These are phyloP conservation scores for Cliona cf. orientalis DNA, from an alignment of 37 sponge, comb jelly and placozoan species.

Conservation along the genomic window DNA sequence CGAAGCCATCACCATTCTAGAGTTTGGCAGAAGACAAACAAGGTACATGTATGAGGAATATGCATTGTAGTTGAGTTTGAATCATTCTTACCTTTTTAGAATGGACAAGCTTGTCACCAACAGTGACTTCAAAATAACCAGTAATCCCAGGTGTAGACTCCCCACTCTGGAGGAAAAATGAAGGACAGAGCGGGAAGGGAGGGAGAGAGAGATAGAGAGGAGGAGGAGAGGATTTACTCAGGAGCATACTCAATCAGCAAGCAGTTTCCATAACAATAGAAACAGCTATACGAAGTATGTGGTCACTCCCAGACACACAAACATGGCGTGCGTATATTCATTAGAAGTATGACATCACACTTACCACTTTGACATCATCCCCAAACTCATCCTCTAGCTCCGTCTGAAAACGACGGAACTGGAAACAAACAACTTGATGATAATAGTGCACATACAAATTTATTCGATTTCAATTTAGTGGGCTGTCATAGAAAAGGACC, in stretches of 20 bases:
- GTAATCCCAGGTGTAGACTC: constrained; percentile 67
- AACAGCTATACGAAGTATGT: too few relatives aligned
- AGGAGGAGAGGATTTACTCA: too few relatives aligned
- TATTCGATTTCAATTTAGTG: background rate
- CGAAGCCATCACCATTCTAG: constrained; percentile 81
- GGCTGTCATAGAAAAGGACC: too few relatives aligned
- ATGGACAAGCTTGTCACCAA: constrained; percentile 64
- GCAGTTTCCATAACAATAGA: background rate
- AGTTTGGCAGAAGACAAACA: too few relatives aligned
- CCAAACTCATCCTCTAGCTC: constrained; percentile 55
- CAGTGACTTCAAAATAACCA: constrained; percentile 82
- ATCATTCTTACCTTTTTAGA: constrained; percentile 86
- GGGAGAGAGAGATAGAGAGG: background rate
- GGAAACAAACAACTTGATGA: constrained; percentile 9
- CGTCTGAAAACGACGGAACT: constrained; percentile 39
- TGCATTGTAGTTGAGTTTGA: background rate
- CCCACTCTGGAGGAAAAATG: constrained; percentile 9
- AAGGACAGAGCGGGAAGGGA: background rate
- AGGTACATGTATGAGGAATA: background rate
- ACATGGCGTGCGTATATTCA: background rate
- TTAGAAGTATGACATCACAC: background rate
- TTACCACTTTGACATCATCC: constrained; percentile 56
- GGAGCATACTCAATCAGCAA: background rate
- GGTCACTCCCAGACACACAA: too few relatives aligned
- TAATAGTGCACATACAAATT: too few relatives aligned